phyloP scores from a whole-genome alignment of 2,888 invertebrate species.

The Linnaemya tessellans region DNA sequence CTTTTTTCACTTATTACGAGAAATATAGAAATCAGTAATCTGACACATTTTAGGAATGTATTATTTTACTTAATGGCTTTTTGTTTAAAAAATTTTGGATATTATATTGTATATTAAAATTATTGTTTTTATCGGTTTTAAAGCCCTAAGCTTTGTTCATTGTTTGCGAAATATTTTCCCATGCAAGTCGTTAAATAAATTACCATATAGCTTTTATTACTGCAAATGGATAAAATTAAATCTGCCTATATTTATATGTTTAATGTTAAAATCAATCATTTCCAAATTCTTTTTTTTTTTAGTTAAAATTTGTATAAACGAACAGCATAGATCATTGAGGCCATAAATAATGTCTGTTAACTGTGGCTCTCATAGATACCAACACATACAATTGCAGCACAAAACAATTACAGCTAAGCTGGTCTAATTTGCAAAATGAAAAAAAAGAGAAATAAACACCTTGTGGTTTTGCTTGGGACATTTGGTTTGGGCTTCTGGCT shows the following conservation, averaged over 20 bases:
- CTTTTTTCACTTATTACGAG: too few species aligned
- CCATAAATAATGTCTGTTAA: conserved; percentile 48
- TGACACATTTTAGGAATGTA: background rate
- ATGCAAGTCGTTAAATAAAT: conserved; percentile 10
- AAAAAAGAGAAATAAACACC: conserved; percentile 43
- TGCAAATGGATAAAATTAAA: conserved; percentile 43
- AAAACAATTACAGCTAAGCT: conserved; percentile 76
- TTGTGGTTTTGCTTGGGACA: conserved; percentile 45
- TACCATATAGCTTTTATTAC: conserved; percentile 18
- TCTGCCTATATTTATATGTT: conserved; percentile 52
- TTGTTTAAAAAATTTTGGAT: background rate
- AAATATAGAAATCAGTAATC: background rate
- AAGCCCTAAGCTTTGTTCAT: background rate
- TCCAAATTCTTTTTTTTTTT: conserved; percentile 20
- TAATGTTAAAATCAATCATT: conserved; percentile 60
- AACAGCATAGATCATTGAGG: conserved; percentile 28
- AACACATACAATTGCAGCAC: conserved; percentile 64
- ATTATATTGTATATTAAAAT: too few species aligned
- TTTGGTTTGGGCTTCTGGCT: conserved; percentile 53
- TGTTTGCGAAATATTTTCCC: conserved; percentile 30
- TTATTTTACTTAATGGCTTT: background rate
- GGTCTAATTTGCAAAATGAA: conserved; percentile 73
- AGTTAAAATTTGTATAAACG: background rate
- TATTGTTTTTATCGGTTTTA: too few species aligned
- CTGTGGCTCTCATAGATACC: conserved; percentile 42